These are phyloP conservation scores for Peribatodes rhomboidaria DNA, from an alignment of 2,888 invertebrate genomes.

Conservation along the genomic window DNA sequence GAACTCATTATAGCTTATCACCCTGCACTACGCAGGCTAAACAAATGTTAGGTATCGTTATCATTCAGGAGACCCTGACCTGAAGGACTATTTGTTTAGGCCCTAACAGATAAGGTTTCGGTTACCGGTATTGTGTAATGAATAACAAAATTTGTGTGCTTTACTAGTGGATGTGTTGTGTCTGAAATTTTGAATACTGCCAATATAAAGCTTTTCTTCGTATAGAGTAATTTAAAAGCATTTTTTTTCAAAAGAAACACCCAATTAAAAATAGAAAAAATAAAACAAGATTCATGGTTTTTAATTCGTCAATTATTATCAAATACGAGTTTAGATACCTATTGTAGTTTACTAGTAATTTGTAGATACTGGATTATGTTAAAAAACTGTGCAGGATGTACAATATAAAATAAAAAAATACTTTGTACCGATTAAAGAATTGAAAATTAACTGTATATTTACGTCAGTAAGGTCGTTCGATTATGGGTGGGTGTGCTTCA, in stretches of 20 bases:
- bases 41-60: constrained; percentile 29
- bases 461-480: constrained; percentile 24
- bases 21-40: constrained; percentile 15
- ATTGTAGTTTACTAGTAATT: no score
- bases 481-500: constrained; percentile 47
- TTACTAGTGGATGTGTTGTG: no score
- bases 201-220: no score
- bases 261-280: no score
- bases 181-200: no score
- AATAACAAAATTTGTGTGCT: neutral
- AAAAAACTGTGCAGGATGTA: neutral
- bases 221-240: no score
- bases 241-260: no score
- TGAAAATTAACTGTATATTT: constrained; percentile 25
- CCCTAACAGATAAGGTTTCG: constrained; percentile 17
- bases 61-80: constrained; percentile 35
- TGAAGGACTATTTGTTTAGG: constrained; percentile 25
- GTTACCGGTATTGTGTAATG: constrained; percentile 1
- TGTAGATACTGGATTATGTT: no score
- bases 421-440: neutral
- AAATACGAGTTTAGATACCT: no score
- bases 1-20: constrained; percentile 11
- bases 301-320: no score
- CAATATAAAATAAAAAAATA: neutral
- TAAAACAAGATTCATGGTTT: no score